Evolutionary conservation across 1,140 invertebrate species (phyloP), one percentile per base, ranked within the genome.

Genomic region (Pinna nobilis): DNA sequence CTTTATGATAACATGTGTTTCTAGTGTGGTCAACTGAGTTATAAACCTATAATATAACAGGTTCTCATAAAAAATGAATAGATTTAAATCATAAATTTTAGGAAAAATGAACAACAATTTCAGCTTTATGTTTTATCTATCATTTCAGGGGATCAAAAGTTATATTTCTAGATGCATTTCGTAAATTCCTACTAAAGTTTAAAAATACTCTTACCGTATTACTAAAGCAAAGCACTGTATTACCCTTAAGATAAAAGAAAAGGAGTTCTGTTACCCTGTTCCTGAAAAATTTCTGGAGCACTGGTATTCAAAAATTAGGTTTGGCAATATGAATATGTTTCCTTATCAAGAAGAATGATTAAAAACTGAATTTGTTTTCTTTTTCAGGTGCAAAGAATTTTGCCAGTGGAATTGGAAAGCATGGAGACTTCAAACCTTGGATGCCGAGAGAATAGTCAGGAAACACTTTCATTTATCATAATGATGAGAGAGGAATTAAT

Each of bases 331-430:
- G 6, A 23, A 1, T 18, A n/a, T 44, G 9, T 25, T 23, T 23
- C 32, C 15, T 60, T 32, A 67, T 32, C 23, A 20, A 57, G 23
- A 49, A 60, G 28, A 53, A 70, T 30, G 18, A 32, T 41, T 4
- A 65, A 23, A 63, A 30, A 37, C 18, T 25, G 15, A 23, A 32
- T 59, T 30, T 37, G 3, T 13, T 60, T 73, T 9, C 3, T 63
- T 61, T 63, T 77, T 64, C 70, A 74, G 94, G 94, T 30, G 94
- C 94, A 13, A 91, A 92, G 82, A 92, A 91, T 77, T 96, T 95
- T 80, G 90, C 92, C 69, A 86, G 86, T 80, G 94, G 94, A 70
- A 88, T 94, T 72, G 92, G 93, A 1, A 93, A 92, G 84, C 94
- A 95, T 84, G 93, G 94, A n/a, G 94, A 93, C 82, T 93, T 92